Evolutionary conservation across 2,888 invertebrate genomes (phyloP).

Genomic region (Clivina fossor): DNA sequence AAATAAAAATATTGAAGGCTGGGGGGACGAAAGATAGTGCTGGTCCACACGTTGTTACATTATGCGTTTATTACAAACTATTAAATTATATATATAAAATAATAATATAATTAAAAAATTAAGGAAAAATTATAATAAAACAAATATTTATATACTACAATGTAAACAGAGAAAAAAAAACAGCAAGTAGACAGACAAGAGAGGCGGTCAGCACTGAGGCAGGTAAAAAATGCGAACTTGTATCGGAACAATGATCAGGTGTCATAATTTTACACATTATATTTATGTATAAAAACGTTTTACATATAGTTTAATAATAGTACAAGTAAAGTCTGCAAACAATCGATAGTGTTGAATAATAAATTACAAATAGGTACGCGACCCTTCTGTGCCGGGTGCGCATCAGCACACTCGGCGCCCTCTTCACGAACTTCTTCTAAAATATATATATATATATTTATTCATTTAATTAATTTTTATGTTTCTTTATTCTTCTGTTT

Average conservation of each 20-base stretch:
- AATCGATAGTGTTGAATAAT: conserved; percentile 28
- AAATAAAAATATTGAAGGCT: background rate
- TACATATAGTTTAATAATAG: conserved; percentile 47
- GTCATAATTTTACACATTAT: conserved; percentile 48
- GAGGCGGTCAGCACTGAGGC: conserved; percentile 17
- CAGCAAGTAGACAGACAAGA: conserved; percentile 12
- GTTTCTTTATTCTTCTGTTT: background rate
- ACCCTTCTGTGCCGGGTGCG: conserved; percentile 5
- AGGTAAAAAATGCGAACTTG: conserved; percentile 14
- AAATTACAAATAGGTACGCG: conserved; percentile 24
- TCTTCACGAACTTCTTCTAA: background rate
- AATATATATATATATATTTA: background rate
- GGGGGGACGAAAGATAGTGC: conserved; percentile 21
- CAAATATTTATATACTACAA: too few relatives aligned
- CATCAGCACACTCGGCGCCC: background rate
- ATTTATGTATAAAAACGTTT: conserved; percentile 52
- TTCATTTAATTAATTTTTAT: background rate
- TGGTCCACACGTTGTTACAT: conserved; percentile 28
- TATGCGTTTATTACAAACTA: conserved; percentile 29
- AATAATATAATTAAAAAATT: conserved; percentile 18
- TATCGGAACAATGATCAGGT: background rate
- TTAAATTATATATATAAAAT: conserved; percentile 32
- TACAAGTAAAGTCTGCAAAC: conserved; percentile 47
- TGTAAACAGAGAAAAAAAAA: too few relatives aligned
- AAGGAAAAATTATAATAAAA: too few relatives aligned